Evolutionary conservation across 2,888 invertebrate genomes (phyloP), one percentile per base, ranked within the genome.

Genomic region (Trissonchulus latispiculum): DNA sequence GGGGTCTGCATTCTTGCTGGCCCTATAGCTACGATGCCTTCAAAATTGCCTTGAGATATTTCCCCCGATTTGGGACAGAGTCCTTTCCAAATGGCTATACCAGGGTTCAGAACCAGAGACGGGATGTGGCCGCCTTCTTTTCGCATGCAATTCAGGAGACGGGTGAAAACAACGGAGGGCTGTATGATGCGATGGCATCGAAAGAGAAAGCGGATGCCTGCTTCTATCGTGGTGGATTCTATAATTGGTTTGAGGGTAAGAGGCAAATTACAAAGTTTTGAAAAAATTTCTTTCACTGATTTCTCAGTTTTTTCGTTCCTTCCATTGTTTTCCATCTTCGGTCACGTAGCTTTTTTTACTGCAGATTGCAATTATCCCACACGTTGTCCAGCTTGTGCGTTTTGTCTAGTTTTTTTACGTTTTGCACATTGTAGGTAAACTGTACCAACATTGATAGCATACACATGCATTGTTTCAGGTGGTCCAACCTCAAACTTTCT

Each of bases 201-300:
- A 28, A 70, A 36, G 61, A 77, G 69, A 76, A 78, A 69, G 81
- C 81, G 1, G 77, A 79, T 61, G 78, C 78, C 31, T 80, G 80
- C 72, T 81, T 81, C 75, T 81, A 81, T 70, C 80, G 81, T 3
- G 81, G 81, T 31, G 81, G 81, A 1, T 78, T 81, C 72, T 81
- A 77, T 75, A 80, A 81, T 72, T 81, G 80, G 80, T 79, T 80
- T 66, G 80, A 80, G 73, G 79, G 69, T 68, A 23, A 23, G 59
- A 23, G n/a, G n/a, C n/a, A n/a, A n/a, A n/a, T n/a, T n/a, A n/a
- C n/a, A n/a, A n/a, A n/a, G n/a, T n/a, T n/a, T n/a, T n/a, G n/a
- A n/a, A n/a, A n/a, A n/a, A n/a, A n/a, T n/a, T n/a, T n/a, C n/a
- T n/a, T n/a, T n/a, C n/a, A n/a, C n/a, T n/a, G n/a, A n/a, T n/a